These are phyloP conservation scores for Laodelphax striatellus DNA, from an alignment of 1,140 invertebrate species.

Conservation along the genomic window DNA sequence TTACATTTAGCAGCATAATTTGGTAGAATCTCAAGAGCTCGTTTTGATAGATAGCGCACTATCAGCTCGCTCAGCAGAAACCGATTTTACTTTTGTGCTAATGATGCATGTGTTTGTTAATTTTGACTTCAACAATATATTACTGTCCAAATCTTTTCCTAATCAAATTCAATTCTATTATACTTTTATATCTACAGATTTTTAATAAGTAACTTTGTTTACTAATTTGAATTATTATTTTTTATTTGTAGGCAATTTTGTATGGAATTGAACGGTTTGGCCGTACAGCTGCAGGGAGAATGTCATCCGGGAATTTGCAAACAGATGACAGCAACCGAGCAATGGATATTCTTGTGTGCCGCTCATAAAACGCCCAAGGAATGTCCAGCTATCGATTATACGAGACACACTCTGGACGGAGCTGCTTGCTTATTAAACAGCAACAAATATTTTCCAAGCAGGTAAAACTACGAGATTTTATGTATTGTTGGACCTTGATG, in stretches of 20 bases:
- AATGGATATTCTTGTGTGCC: slow-evolving; percentile 99
- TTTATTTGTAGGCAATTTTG: slow-evolving; percentile 77
- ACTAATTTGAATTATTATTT: not conserved
- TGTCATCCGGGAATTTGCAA: slow-evolving; percentile 94
- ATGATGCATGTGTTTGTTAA: too few relatives aligned
- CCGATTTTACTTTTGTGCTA: too few relatives aligned
- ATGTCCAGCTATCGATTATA: slow-evolving; percentile 99
- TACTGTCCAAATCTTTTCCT: too few relatives aligned
- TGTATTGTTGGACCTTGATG: slow-evolving; percentile 9
- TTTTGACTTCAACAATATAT: too few relatives aligned
- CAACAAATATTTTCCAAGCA: slow-evolving; percentile 99
- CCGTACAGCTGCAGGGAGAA: slow-evolving; percentile 84
- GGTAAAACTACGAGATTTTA: slow-evolving; percentile 40
- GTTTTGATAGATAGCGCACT: too few relatives aligned
- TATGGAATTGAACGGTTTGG: slow-evolving; percentile 96
- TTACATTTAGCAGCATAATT: too few relatives aligned
- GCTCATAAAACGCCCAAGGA: slow-evolving; percentile 99
- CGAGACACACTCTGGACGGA: slow-evolving; percentile 96
- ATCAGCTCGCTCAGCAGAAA: too few relatives aligned
- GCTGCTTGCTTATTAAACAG: slow-evolving; percentile 97
- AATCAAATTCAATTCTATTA: too few relatives aligned
- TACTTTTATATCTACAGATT: too few relatives aligned
- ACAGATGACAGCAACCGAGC: slow-evolving; percentile 99
- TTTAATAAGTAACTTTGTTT: too few relatives aligned
- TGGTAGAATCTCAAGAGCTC: too few relatives aligned